Evolutionary conservation across 2,797 vertebrate genomes (phyloP), one percentile per base, ranked within the genome.

Genomic region (Pseudomugil tenellus): DNA sequence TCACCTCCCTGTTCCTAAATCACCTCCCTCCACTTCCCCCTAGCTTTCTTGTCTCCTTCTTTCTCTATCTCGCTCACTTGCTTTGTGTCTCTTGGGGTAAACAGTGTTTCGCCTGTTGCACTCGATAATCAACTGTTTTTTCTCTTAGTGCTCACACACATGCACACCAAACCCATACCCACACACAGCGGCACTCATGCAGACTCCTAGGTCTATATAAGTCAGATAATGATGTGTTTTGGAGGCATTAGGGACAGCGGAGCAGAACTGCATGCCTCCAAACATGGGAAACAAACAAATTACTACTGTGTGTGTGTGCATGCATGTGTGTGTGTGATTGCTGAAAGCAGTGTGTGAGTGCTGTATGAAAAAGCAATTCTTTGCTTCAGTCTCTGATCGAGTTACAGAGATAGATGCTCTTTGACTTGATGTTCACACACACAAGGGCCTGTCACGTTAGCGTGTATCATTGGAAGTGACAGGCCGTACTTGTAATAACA

Each of bases 191-290:
- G 37, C 34, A 28, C 60, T 43, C 70, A 43, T 70, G 77, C 79
- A 84, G 71, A 81, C 80, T 88, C 83, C 75, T 53, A 70, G 77
- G 85, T 81, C 86, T 89, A 87, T 83, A 85, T 89, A 89, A 89
- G 88, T 91, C 85, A 81, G 84, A 91, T 92, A 91, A 91, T 92
- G 90, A 92, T 91, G 91, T 91, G 87, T 91, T 92, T 87, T 85
- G 81, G 81, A 86, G 89, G 87, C 88, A 90, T 89, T 89, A 90
- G 78, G 83, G 81, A 92, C 87, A 84, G 87, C 70, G 46, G 79
- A 87, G 89, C 89, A 88, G 87, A 91, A 91, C 90, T 63, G 71
- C 84, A 87, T 85, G 86, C 88, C 87, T 90, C 82, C 83, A 84
- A 89, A 91, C 89, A 89, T 77, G 79, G 84, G 89, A 88, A 91